A percentile compares a stretch with the other conserved stretches of the same genome.
Conservation (phyloP, 2,888 invertebrate genomes). For the Heliconius sara region DNA sequence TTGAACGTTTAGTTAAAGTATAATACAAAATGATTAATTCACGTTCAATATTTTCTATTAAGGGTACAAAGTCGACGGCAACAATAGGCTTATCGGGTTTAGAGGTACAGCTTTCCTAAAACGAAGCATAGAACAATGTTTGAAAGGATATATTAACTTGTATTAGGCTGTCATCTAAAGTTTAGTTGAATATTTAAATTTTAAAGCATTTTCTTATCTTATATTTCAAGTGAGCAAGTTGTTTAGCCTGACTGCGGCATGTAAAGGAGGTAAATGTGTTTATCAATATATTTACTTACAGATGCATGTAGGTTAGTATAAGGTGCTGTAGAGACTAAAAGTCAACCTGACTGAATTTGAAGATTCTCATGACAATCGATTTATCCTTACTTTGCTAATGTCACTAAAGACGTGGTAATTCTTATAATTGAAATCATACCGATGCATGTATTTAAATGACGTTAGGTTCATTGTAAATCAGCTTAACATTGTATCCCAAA, state of each 20-base stretch:
- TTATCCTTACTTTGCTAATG: too few relatives aligned
- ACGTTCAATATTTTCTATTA: constrained; percentile 49
- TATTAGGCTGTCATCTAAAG: constrained; percentile 2
- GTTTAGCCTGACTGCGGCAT: neutral
- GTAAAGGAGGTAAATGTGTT: neutral
- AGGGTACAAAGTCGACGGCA: constrained; percentile 49
- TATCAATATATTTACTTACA: neutral
- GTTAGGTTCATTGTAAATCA: too few relatives aligned
- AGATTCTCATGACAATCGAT: too few relatives aligned
- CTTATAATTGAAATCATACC: too few relatives aligned
- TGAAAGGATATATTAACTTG: constrained; percentile 3
- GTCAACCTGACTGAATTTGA: too few relatives aligned
- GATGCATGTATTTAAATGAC: too few relatives aligned
- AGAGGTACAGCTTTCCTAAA: constrained; percentile 41
- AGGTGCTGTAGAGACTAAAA: too few relatives aligned
- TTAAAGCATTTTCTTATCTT: constrained; percentile 11
- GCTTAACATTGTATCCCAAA: too few relatives aligned
- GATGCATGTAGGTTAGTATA: too few relatives aligned
- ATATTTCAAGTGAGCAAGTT: neutral
- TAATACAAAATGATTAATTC: constrained; percentile 43
- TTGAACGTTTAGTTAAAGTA: neutral
- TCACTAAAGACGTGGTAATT: too few relatives aligned
- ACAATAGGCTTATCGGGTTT: constrained; percentile 50
- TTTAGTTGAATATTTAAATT: neutral
- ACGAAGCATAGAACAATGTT: constrained; percentile 35